Percentiles rank a stretch among this genome's conserved stretches.
Conservation (phyloP, 2,797 vertebrate species). For the Xenops minutus region DNA sequence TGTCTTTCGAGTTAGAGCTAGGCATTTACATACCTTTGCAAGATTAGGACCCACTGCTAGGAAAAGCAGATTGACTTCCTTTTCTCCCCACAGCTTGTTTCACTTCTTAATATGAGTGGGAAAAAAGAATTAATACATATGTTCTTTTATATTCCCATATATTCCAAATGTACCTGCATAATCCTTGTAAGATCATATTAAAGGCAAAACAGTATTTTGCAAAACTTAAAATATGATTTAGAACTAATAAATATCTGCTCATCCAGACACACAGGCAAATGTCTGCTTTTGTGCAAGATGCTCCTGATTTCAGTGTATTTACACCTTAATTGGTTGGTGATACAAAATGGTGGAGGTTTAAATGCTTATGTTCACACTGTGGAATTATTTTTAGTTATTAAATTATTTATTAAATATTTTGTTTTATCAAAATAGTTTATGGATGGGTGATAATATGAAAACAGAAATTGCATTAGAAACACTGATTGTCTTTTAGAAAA, state of each 20-base stretch:
- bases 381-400: background rate
- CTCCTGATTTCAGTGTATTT: background rate
- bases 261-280: background rate
- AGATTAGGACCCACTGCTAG: background rate
- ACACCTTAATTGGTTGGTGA: background rate
- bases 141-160: background rate
- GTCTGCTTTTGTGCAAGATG: background rate
- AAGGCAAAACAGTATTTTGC: background rate
- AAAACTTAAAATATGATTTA: background rate
- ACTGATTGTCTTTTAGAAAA: background rate
- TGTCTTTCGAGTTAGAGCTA: background rate
- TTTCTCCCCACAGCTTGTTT: background rate
- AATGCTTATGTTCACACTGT: background rate
- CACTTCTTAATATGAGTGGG: background rate
- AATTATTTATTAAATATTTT: background rate
- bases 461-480: background rate
- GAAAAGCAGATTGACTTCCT: background rate
- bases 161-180: background rate
- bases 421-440: background rate
- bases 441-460: background rate
- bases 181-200: background rate
- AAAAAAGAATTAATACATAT: rapidly evolving
- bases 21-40: background rate
- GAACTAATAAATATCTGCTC: background rate
- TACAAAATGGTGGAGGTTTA: background rate